Percentiles rank a stretch among this genome's conserved stretches.
phyloP scores from a whole-genome alignment of 2,797 vertebrate genomes.

The Halcyon chelicuti region DNA sequence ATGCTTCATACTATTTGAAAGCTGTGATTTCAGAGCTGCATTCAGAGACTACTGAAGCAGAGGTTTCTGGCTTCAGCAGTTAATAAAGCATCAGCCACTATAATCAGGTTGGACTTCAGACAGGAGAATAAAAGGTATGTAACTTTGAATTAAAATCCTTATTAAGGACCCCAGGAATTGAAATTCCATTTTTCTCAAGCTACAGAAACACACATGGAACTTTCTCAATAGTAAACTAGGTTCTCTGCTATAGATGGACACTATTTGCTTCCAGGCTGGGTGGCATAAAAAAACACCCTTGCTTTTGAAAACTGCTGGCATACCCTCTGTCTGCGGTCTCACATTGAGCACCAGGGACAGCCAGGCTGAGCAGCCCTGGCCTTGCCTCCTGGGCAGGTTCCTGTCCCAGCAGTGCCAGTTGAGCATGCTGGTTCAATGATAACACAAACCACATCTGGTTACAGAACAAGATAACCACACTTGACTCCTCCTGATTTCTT shows the following conservation, averaged over 20 bases:
- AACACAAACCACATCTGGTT: neutral
- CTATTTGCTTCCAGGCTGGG: neutral
- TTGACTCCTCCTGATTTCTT: neutral
- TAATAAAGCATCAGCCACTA: neutral
- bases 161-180: neutral
- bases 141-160: neutral
- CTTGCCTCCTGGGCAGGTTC: neutral
- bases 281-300: neutral
- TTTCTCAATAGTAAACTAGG: neutral
- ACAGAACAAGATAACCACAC: neutral
- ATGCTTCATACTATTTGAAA: neutral
- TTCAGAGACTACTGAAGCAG: neutral
- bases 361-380: neutral
- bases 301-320: neutral
- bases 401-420: rapidly evolving
- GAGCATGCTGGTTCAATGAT: neutral
- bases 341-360: neutral
- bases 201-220: neutral
- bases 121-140: neutral
- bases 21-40: neutral
- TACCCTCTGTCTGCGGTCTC: neutral
- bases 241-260: neutral
- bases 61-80: neutral
- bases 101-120: neutral
- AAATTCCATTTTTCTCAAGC: neutral